Percentiles rank a stretch among this genome's conserved stretches.
Evolutionary conservation across 2,797 vertebrate genomes (phyloP).

Genomic region (Lithobates pipiens): DNA sequence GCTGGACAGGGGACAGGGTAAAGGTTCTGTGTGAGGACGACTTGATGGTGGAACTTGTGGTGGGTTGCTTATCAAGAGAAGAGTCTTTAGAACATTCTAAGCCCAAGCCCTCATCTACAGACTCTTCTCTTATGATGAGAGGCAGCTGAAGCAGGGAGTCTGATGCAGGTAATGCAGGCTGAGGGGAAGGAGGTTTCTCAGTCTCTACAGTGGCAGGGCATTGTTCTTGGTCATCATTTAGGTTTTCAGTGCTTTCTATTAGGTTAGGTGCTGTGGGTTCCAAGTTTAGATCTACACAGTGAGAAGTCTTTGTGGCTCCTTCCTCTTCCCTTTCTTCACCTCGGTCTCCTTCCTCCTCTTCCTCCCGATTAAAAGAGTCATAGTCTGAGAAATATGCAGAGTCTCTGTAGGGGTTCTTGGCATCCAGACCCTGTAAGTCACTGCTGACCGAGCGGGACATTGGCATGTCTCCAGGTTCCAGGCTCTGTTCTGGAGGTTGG

Average conservation of each 20-base stretch:
- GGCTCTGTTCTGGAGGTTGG: conserved; percentile 76
- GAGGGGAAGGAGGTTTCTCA: neutral
- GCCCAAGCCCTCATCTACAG: conserved; percentile 70
- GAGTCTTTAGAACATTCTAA: conserved; percentile 64
- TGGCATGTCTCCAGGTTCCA: conserved; percentile 64
- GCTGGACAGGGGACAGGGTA: conserved; percentile 62
- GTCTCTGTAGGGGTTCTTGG: conserved; percentile 89
- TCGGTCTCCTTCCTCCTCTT: conserved; percentile 68
- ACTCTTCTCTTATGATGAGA: conserved; percentile 59
- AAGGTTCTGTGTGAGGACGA: conserved; percentile 64
- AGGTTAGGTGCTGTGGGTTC: accelerated
- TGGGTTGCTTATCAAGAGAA: conserved; percentile 6
- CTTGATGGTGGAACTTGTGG: conserved; percentile 3
- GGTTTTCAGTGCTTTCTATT: conserved; percentile 6
- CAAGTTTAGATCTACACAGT: neutral
- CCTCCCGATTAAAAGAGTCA: conserved; percentile 77
- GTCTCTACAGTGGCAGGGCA: accelerated
- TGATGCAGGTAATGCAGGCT: neutral
- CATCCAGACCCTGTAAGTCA: conserved; percentile 77
- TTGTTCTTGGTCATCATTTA: neutral
- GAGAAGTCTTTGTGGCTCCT: conserved; percentile 14
- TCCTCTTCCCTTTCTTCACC: conserved; percentile 59
- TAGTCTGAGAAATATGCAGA: conserved; percentile 97
- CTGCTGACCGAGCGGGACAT: conserved; percentile 68
- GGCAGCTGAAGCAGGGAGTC: conserved; percentile 1